Evolutionary conservation across 2,113 vertebrate species (phyloP).

Genomic region (Holacanthus passer): DNA sequence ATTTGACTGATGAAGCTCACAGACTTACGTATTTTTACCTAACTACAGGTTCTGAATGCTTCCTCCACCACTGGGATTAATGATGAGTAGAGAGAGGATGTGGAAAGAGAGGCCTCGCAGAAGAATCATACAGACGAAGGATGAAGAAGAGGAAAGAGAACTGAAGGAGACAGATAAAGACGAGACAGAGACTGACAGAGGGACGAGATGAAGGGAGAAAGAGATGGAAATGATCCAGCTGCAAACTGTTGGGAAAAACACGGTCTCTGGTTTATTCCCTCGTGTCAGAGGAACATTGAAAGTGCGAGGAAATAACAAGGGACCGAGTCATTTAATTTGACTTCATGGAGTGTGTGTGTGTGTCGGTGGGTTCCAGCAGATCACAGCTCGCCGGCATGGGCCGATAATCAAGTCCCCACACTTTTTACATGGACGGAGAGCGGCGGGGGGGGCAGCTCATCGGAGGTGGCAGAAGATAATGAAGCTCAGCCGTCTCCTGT

Average conservation of each 20-base stretch:
- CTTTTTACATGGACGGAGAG: constrained; percentile 28
- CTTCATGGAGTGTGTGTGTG: constrained; percentile 47
- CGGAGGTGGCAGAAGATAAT: constrained; percentile 74
- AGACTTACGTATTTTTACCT: too few relatives aligned
- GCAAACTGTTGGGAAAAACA: constrained; percentile 35
- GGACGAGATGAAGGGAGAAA: neutral
- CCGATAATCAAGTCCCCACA: constrained; percentile 72
- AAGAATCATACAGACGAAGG: too few relatives aligned
- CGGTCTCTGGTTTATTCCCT: constrained; percentile 17
- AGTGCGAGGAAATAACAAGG: constrained; percentile 73
- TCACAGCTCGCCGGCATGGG: constrained; percentile 52
- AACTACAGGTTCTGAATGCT: too few relatives aligned
- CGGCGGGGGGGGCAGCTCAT: constrained; percentile 12
- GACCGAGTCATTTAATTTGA: constrained; percentile 57
- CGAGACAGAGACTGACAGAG: neutral
- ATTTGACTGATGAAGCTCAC: too few relatives aligned
- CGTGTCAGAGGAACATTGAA: constrained; percentile 46
- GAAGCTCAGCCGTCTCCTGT: constrained; percentile 49
- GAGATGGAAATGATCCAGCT: constrained; percentile 25
- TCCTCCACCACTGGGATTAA: too few relatives aligned
- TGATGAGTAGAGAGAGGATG: too few relatives aligned
- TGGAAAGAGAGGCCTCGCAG: too few relatives aligned
- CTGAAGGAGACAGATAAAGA: neutral
- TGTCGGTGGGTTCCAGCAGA: constrained; percentile 20
- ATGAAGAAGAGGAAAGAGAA: neutral